Evolutionary conservation across 2,113 vertebrate species (phyloP), one percentile per base, ranked within the genome.

Genomic region (Pandion haliaetus): DNA sequence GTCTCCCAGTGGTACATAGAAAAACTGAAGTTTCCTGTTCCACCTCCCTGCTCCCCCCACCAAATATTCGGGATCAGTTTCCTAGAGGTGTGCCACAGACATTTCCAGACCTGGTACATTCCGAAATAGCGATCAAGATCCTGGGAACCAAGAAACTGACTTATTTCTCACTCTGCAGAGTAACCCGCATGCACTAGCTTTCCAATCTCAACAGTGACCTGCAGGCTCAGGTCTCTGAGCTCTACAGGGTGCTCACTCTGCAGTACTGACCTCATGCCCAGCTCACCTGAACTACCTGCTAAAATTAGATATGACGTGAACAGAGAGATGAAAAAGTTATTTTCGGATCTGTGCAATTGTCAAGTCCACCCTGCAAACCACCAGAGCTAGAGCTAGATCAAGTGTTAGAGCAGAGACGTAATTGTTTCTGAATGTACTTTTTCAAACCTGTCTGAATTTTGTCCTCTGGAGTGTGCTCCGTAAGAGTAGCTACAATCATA

Each of bases 111-210:
- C 59, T 14, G 50, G n/a, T 14, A 42, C 47, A 32, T 59, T 54
- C 80, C 23, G 2, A 59, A 83, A 17, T 12, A 82, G n/a, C 0
- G 9, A 25, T n/a, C 20, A 25, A 16, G 40, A 40, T 17, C 29
- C 47, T 12, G 15, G 31, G 36, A 88, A 26, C 17, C 0, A 2
- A 73, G 42, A 6, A 44, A 13, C 14, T 32, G 21, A 36, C 32
- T 23, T 28, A 47, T 13, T 5, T 59, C 61, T 28, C 54, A 9
- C 79, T 42, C 28, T 8, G 21, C 8, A 1, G 34, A 29, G 57
- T 3, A 14, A 14, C 25, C 49, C 29, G 45, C 45, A 28, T 3
- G 0, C 12, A 4, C 10, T 5, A 10, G 45, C 14, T 1, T 6
- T 26, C 49, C 59, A 36, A 26, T 2, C 42, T 4, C 66, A 23